Evolutionary conservation across 1,140 invertebrate species (phyloP), one percentile per base, ranked within the genome.

Genomic region (Dendrolimus punctatus): DNA sequence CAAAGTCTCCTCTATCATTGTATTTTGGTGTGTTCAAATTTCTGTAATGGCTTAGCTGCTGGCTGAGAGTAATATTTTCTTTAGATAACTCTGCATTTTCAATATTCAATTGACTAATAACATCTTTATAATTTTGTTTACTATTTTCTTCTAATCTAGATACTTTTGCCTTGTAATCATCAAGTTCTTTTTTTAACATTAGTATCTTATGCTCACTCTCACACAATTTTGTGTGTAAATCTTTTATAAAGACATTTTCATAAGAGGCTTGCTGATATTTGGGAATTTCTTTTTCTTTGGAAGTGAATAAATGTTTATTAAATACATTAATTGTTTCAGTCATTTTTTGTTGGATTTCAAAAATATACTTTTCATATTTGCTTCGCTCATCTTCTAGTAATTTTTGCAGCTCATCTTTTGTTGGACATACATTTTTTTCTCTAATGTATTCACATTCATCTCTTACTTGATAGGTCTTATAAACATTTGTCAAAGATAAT

Each of bases 101-200:
- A 42, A 57, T 46, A 76, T 86, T 86, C 47, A 86, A 59, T 48
- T 86, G 80, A 62, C 59, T 79, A 48, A 86, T 79, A 39, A 84
- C 66, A 64, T 84, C 80, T 63, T 83, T 75, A 57, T 72, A 84
- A 57, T 73, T 81, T 50, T 76, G 60, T 59, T 71, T 82, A 53
- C 59, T 70, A 56, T 59, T 66, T 44, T 81, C 71, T 53, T 73
- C 57, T 55, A 66, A 43, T 42, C 53, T 55, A 48, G 46, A 43
- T 51, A 63, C 54, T 57, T 72, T 74, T 45, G 8, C 56, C 62
- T 68, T 77, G 7, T 83, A 58, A 51, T 83, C 73, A 63, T 83
- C 80, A 77, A 83, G 85, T 66, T 88, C 79, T 76, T 86, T 87
- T 63, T 78, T 80, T 41, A 87, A 60, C 73, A 78, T 80, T 44